Evolutionary conservation across 2,797 vertebrate genomes (phyloP).

Genomic region (Ctenopoma multispine): DNA sequence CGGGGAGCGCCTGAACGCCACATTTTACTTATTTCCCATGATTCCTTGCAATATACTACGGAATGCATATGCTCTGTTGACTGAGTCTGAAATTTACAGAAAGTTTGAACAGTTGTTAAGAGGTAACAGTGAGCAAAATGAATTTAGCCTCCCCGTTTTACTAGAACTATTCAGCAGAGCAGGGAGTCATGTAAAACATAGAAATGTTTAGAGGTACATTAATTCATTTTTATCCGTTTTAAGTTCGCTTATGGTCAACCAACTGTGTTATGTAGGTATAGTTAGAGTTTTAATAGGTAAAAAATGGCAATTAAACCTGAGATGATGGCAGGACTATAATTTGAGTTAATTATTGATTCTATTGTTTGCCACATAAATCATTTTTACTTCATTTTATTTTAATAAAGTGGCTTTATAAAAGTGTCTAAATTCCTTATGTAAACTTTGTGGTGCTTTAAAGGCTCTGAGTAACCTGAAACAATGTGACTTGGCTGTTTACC

Average conservation of each 20-base stretch:
- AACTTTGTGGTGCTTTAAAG: constrained; percentile 17
- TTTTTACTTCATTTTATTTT: too few relatives aligned
- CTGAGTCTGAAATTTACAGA: constrained; percentile 29
- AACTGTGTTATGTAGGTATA: background rate
- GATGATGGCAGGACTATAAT: background rate
- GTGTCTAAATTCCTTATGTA: constrained; percentile 2
- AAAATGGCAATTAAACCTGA: background rate
- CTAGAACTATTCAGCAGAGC: background rate
- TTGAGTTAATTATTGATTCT: background rate
- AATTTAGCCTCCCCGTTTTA: background rate
- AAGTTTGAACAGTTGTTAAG: constrained; percentile 8
- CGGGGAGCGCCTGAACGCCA: constrained; percentile 53
- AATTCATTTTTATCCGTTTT: background rate
- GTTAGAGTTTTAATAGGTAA: too few relatives aligned
- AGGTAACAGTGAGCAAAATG: background rate
- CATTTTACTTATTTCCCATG: constrained; percentile 67
- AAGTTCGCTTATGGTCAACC: background rate
- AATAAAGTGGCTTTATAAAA: constrained; percentile 9
- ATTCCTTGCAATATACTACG: constrained; percentile 64
- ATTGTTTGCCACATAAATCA: background rate
- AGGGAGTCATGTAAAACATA: background rate
- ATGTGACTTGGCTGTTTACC: constrained; percentile 61
- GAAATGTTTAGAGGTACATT: background rate
- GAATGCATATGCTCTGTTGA: constrained; percentile 34
- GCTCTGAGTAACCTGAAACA: constrained; percentile 26